phyloP scores from a whole-genome alignment of 2,888 invertebrate species.

The Agrochola macilenta region DNA sequence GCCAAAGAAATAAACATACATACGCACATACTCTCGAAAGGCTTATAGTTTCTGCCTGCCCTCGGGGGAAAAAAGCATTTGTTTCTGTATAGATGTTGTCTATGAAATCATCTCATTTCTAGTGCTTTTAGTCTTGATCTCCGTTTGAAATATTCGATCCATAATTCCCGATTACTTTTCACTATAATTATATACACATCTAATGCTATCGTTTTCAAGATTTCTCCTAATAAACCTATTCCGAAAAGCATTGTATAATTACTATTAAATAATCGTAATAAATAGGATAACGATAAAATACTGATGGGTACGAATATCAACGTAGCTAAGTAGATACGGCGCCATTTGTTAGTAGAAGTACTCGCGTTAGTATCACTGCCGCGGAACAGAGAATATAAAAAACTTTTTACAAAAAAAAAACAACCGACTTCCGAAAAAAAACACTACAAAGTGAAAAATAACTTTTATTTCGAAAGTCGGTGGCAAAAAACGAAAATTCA shows the following conservation, averaged over 20 bases:
- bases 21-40: no score
- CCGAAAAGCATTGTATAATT: not conserved
- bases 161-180: conserved; percentile 8
- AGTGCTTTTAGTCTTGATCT: not conserved
- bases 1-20: no score
- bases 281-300: not conserved
- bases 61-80: not conserved
- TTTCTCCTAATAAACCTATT: not conserved
- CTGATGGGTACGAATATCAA: not conserved
- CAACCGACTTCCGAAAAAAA: no score
- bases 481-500: no score
- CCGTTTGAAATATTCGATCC: not conserved
- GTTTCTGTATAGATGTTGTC: not conserved
- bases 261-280: not conserved
- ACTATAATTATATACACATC: not conserved
- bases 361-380: not conserved
- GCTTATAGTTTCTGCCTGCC: not conserved
- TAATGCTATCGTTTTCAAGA: not conserved
- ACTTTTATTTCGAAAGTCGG: no score
- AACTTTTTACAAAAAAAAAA: no score
- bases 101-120: not conserved
- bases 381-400: conserved; percentile 3
- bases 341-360: conserved; percentile 6
- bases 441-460: no score
- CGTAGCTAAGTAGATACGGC: conserved; percentile 3